These are phyloP conservation scores for Siniperca knerii DNA, from an alignment of 2,113 vertebrate genomes.

Conservation along the genomic window DNA sequence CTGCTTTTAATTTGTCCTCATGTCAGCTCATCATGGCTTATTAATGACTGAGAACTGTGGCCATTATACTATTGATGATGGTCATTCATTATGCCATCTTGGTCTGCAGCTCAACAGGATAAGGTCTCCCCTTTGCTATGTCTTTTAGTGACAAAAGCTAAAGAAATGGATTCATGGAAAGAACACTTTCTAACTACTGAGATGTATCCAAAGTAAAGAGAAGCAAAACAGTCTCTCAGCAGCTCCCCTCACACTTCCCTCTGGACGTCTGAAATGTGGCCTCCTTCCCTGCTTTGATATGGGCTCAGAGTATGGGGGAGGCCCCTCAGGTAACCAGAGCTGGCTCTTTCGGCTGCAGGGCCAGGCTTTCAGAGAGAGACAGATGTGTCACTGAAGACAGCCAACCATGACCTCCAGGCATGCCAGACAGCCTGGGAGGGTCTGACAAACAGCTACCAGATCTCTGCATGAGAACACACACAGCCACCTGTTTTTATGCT, in stretches of 20 bases:
- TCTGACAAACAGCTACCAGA: conserved; percentile 51
- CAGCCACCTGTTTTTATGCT: conserved; percentile 62
- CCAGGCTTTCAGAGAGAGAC: conserved; percentile 55
- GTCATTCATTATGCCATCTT: conserved; percentile 29
- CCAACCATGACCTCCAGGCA: conserved; percentile 58
- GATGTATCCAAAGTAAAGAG: conserved; percentile 57
- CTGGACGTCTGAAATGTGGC: conserved; percentile 52
- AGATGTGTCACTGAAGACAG: conserved; percentile 69
- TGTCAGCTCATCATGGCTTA: conserved; percentile 37
- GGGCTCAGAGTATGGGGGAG: conserved; percentile 51
- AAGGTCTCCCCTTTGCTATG: background rate
- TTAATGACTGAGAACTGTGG: conserved; percentile 42
- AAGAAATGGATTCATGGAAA: conserved; percentile 44
- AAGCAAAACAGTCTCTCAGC: conserved; percentile 47
- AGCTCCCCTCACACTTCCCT: conserved; percentile 34
- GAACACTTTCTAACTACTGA: conserved; percentile 40
- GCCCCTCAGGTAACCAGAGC: conserved; percentile 73
- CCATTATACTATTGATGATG: conserved; percentile 28
- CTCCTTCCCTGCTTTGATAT: conserved; percentile 57
- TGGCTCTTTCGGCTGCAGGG: conserved; percentile 50
- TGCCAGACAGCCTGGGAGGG: conserved; percentile 37
- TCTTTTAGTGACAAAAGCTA: conserved; percentile 34
- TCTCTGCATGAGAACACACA: conserved; percentile 45
- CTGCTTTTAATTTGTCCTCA: conserved; percentile 29
- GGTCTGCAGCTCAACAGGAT: background rate